phyloP scores from a whole-genome alignment of 2,113 vertebrate genomes.

The Nyctibius bracteatus region DNA sequence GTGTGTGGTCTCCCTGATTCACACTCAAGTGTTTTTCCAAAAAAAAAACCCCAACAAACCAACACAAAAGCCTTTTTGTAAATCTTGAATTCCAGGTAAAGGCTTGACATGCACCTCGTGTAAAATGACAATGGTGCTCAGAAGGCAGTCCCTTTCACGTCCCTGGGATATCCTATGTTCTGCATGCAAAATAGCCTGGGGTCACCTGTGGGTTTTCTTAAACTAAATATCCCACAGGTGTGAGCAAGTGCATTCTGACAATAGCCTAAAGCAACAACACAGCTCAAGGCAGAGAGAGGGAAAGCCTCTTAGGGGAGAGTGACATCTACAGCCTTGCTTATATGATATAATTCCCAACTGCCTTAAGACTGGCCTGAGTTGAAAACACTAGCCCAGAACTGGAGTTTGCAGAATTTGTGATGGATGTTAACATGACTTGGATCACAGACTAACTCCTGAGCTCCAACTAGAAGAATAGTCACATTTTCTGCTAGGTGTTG shows the following conservation, averaged over 20 bases:
- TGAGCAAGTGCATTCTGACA: slow-evolving; percentile 37
- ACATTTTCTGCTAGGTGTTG: neutral
- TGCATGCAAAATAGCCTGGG: slow-evolving; percentile 38
- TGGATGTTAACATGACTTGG: neutral
- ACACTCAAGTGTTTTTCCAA: neutral
- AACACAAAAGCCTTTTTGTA: neutral
- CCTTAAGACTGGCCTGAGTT: neutral
- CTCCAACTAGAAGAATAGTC: neutral
- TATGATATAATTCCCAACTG: neutral
- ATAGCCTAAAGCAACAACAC: slow-evolving; percentile 32
- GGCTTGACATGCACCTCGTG: neutral
- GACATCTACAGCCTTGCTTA: slow-evolving; percentile 21
- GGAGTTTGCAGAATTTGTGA: neutral
- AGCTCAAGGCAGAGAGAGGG: neutral
- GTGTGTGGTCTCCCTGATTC: slow-evolving; percentile 35
- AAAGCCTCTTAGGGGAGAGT: slow-evolving; percentile 17
- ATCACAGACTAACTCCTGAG: neutral
- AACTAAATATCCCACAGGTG: slow-evolving; percentile 42
- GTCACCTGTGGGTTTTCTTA: slow-evolving; percentile 36
- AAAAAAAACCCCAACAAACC: neutral
- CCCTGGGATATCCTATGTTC: neutral
- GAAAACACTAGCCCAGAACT: neutral
- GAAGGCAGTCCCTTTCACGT: slow-evolving; percentile 20
- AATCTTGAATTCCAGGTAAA: slow-evolving; percentile 42
- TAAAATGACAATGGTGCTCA: slow-evolving; percentile 1